These are phyloP conservation scores for Tetragonula clypearis DNA, from an alignment of 1,140 invertebrate species.

Conservation along the genomic window DNA sequence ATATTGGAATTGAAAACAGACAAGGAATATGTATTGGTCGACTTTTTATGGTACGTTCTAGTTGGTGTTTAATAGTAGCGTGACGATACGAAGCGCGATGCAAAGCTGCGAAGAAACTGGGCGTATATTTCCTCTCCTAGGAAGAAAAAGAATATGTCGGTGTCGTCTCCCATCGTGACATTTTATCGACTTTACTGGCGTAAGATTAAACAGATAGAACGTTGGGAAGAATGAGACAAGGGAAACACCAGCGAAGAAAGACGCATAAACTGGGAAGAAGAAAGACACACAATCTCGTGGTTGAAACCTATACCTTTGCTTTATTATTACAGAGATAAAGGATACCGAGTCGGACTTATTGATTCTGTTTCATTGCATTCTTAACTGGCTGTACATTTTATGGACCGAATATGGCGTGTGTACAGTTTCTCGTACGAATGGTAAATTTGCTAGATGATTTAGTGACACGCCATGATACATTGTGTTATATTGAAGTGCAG, in stretches of 20 bases:
- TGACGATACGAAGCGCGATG: constrained; percentile 37
- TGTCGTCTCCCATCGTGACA: constrained; percentile 46
- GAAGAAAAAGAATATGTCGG: constrained; percentile 28
- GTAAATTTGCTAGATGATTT: constrained; percentile 38
- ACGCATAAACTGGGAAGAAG: neutral
- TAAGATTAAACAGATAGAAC: constrained; percentile 57
- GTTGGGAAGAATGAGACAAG: neutral
- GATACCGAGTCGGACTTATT: constrained; percentile 35
- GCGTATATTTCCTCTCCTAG: constrained; percentile 4
- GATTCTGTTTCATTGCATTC: constrained; percentile 69
- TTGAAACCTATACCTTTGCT: constrained; percentile 26
- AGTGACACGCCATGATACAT: neutral
- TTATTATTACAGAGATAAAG: constrained; percentile 74
- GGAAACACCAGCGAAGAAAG: neutral
- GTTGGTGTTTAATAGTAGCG: constrained; percentile 48
- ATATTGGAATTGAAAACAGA: too few relatives aligned
- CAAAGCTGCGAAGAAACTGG: constrained; percentile 27
- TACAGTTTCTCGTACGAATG: constrained; percentile 37
- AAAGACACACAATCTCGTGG: neutral
- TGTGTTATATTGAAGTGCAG: constrained; percentile 24
- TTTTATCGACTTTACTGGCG: constrained; percentile 54
- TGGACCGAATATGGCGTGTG: constrained; percentile 55
- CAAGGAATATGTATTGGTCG: neutral
- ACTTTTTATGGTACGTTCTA: constrained; percentile 51
- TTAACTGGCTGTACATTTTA: constrained; percentile 64